Base-by-base conservation (phyloP, 2,888 invertebrate genomes). In the Prosapia bicincta region DNA sequence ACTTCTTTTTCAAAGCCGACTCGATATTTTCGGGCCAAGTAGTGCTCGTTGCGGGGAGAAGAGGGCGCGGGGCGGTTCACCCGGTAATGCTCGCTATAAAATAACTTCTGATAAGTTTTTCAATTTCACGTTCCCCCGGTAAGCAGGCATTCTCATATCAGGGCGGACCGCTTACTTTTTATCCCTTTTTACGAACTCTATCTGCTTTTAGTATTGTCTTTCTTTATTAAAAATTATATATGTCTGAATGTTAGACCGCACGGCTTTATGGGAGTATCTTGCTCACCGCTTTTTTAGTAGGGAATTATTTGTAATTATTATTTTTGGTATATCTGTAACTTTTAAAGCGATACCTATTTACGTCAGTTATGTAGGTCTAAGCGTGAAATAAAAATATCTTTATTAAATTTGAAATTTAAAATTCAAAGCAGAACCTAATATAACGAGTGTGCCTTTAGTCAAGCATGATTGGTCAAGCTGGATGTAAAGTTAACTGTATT, bases 51-150 rank as follows among this genome's bases (percentile, higher is more conserved):
- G 54, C 54, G 54, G 54, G 20, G n/a, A 20, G 20, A 13, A 15
- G 2, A 13, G 13, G 54, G n/a, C 3, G 54, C 3, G 20, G 54
- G 54, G 54, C 6, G 54, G 54, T 54, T 54, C 54, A 20, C 54
- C 54, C 54, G 2, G 54, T 54, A 54, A 54, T 54, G 54, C 20
- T 54, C 54, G 54, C 54, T 54, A 54, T 54, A 54, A 54, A 54
- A 54, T 54, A 54, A 54, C 54, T 54, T 54, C 54, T 54, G n/a
- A 54, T 54, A 54, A 54, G 54, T 54, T 54, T 54, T 54, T 54
- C 54, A 54, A 54, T 54, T 54, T 54, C 54, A 54, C 20, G 54
- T 54, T 54, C 54, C 54, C 38, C 54, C 10, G 54, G 5, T 10
- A 54, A 13, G 54, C 54, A 20, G 20, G 54, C 54, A 20, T 54